Evolutionary conservation across 2,797 vertebrate species (phyloP), one percentile per base, ranked within the genome.

Genomic region (Chromobotia macracanthus): DNA sequence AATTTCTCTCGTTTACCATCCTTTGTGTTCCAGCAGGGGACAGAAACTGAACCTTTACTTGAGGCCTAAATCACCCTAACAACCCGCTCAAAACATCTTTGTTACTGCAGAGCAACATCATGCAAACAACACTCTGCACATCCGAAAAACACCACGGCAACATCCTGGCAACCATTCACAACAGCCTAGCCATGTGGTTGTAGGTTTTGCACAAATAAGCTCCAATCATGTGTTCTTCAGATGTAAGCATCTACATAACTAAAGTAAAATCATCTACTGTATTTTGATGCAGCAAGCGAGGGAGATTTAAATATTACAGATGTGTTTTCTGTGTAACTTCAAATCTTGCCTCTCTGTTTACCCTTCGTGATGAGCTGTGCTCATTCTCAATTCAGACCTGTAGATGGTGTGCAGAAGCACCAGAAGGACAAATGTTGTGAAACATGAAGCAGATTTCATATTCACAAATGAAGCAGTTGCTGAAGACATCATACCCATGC

Each of bases 401-500:
- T 28, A 70, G 44, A 78, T 63, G 41, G 58, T 28, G 56, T 53
- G 18, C 11, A 69, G 19, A 31, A 64, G 44, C 46, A 19, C 51
- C 58, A 56, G 7, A 19, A 50, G 56, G 31, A 72, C 38, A 31
- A 23, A 56, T 55, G 35, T 65, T 72, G 77, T 72, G 60, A 71
- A 44, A 60, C 1, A n/a, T n/a, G n/a, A n/a, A n/a, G n/a, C n/a
- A n/a, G n/a, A n/a, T n/a, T n/a, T n/a, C n/a, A n/a, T n/a, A n/a
- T n/a, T n/a, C n/a, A n/a, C n/a, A n/a, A n/a, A n/a, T n/a, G n/a
- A n/a, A n/a, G n/a, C n/a, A n/a, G n/a, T n/a, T 58, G 4, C 3
- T 21, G 19, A 56, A 75, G 63, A 72, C 23, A 19, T 60, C 75
- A 65, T 82, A 99, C 98, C 97, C 97, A 99, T 99, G 80, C 98